phyloP scores from a whole-genome alignment of 2,113 vertebrate genomes.

The Odocoileus hemionus region DNA sequence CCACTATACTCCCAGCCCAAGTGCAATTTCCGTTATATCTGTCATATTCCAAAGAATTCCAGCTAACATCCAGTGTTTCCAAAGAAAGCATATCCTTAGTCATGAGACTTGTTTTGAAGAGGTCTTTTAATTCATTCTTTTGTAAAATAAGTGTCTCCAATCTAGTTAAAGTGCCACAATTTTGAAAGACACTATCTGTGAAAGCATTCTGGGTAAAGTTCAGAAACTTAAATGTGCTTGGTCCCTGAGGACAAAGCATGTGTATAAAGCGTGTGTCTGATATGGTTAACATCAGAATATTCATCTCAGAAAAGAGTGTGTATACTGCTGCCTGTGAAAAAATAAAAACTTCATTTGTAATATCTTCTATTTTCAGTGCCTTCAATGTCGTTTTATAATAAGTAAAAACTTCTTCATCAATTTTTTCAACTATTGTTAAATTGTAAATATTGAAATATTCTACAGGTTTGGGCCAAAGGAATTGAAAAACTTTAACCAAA shows the following conservation, averaged over 20 bases:
- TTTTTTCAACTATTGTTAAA: constrained; percentile 31
- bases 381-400: constrained; percentile 69
- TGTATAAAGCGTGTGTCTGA: constrained; percentile 82
- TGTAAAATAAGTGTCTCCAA: constrained; percentile 80
- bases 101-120: constrained; percentile 82
- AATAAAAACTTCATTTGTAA: constrained; percentile 71
- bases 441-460: constrained; percentile 78
- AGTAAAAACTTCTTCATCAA: fast-evolving
- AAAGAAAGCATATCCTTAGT: constrained; percentile 83
- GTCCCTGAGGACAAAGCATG: constrained; percentile 86
- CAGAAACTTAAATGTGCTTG: constrained; percentile 81
- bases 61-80: constrained; percentile 83
- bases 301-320: constrained; percentile 84
- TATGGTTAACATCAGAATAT: constrained; percentile 80
- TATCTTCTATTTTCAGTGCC: constrained; percentile 69
- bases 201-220: constrained; percentile 86
- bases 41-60: constrained; percentile 82
- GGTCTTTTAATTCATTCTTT: constrained; percentile 83
- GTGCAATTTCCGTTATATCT: constrained; percentile 49
- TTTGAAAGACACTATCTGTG: constrained; percentile 85
- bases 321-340: constrained; percentile 84
- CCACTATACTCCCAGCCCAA: constrained; percentile 81
- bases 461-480: constrained; percentile 78
- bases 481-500: constrained; percentile 72
- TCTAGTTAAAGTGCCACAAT: constrained; percentile 81